A percentile compares a stretch with the other conserved stretches of the same genome.
Evolutionary conservation across 2,113 vertebrate genomes (phyloP).

Genomic region (Periophthalmus modestus): DNA sequence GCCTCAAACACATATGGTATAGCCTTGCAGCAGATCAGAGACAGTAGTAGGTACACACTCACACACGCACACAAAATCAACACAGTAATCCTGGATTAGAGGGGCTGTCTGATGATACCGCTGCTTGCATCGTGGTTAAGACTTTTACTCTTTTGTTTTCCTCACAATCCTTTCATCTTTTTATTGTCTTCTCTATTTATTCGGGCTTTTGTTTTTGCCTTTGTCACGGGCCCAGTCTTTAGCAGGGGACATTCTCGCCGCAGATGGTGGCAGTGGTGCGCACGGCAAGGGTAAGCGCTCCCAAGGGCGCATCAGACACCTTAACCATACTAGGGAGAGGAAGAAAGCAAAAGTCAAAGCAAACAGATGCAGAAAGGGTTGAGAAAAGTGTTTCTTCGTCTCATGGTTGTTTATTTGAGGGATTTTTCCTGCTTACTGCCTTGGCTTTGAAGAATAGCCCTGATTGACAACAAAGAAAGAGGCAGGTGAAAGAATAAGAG

Average conservation of each 20-base stretch:
- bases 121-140: slow-evolving; percentile 62
- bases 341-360: slow-evolving; percentile 35
- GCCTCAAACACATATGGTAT: slow-evolving; percentile 58
- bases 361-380: slow-evolving; percentile 17
- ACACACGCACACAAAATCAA: slow-evolving; percentile 48
- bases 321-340: slow-evolving; percentile 31
- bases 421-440: slow-evolving; percentile 36
- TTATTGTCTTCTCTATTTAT: slow-evolving; percentile 48
- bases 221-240: slow-evolving; percentile 37
- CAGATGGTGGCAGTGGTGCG: slow-evolving; percentile 63
- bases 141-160: slow-evolving; percentile 67
- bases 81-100: slow-evolving; percentile 74
- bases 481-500: slow-evolving; percentile 26
- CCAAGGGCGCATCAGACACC: slow-evolving; percentile 58
- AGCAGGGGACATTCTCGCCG: slow-evolving; percentile 46
- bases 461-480: slow-evolving; percentile 57
- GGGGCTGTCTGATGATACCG: slow-evolving; percentile 62
- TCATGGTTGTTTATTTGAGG: slow-evolving; percentile 52
- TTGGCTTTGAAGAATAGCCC: slow-evolving; percentile 51
- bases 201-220: slow-evolving; percentile 40
- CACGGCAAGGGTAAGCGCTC: slow-evolving; percentile 61
- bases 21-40: slow-evolving; percentile 43
- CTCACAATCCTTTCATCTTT: slow-evolving; percentile 60
- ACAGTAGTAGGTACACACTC: slow-evolving; percentile 21
- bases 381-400: slow-evolving; percentile 39